A percentile compares a stretch with the other conserved stretches of the same genome.
phyloP scores from a whole-genome alignment of 2,113 vertebrate genomes.

The Erythrocercus mccallii region DNA sequence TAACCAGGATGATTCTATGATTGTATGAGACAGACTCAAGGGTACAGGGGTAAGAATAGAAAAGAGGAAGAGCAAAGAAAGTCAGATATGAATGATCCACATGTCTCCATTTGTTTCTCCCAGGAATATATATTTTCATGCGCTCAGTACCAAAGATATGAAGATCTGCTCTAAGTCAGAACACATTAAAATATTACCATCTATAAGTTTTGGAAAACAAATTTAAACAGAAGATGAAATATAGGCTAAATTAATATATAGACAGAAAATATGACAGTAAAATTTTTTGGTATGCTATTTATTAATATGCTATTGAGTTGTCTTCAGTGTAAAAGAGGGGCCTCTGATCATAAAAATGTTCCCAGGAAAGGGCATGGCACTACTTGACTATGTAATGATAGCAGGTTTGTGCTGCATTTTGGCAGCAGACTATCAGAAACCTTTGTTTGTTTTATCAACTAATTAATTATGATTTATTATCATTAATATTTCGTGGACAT shows the following conservation, averaged over 20 bases:
- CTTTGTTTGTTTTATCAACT: neutral
- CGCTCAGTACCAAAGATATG: neutral
- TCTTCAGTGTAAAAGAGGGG: neutral
- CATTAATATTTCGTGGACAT: neutral
- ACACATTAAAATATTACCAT: neutral
- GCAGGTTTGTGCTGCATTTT: neutral
- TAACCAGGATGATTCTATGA: neutral
- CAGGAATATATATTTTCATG: neutral
- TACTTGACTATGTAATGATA: neutral
- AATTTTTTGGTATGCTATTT: neutral
- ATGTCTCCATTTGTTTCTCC: neutral
- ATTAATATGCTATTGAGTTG: neutral
- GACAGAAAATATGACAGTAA: neutral
- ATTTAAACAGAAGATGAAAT: neutral
- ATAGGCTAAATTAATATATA: neutral
- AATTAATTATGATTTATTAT: neutral
- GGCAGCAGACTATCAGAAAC: neutral
- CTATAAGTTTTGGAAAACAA: neutral
- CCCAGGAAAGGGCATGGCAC: neutral
- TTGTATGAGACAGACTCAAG: neutral
- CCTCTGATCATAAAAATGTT: neutral
- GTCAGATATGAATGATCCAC: neutral
- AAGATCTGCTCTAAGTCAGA: neutral
- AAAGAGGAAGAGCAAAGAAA: neutral
- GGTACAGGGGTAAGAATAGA: neutral